Base-by-base conservation (phyloP, 2,888 invertebrate species). In the Idaea straminata region DNA sequence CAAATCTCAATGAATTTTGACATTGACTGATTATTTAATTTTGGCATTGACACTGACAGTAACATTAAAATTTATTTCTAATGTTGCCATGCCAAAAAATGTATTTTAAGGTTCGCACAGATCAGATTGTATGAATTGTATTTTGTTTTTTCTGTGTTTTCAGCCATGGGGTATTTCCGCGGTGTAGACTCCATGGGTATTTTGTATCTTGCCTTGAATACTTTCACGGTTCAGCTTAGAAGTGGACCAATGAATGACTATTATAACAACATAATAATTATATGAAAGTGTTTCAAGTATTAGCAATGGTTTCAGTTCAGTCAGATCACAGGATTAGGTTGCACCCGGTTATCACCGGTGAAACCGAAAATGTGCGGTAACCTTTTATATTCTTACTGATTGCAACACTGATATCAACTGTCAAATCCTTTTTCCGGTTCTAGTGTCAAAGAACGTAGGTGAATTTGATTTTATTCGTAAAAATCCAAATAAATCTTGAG, bases 371-470 rank as follows among this genome's bases (percentile, higher is more conserved):
- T 6, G 47, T 7, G 10, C 7, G 47, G 13, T 0, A 13, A 47
- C 10, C 47, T 13, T 47, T 36, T 5, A 47, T 47, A 57, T 57
- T 57, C 4, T 61, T 57, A 61, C 65, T 70, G 67, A 66, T 74
- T 68, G 61, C 66, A 74, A 70, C 71, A 67, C 59, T 0, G 66
- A 65, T 15, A 5, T 16, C 16, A 15, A 34, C 64, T 72, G 73
- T 72, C 74, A 74, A 71, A 68, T 59, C 71, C 68, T 71, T 89
- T 91, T 92, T 92, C 88, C 89, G 89, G 90, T 87, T 91, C 83
- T 88, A 86, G 88, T 92, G 91, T 91, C 89, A 90, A 82, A 88
- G 86, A 88, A 89, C 85, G 91, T 91, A 89, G 91, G 91, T 87
- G 81, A 83, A 81, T 83, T 83, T 81, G 75, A 81, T 81, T 79